Percentiles rank a stretch among this genome's conserved stretches.
Evolutionary conservation across 2,888 invertebrate genomes (phyloP).

Genomic region (Xanthostigma xanthostigma): DNA sequence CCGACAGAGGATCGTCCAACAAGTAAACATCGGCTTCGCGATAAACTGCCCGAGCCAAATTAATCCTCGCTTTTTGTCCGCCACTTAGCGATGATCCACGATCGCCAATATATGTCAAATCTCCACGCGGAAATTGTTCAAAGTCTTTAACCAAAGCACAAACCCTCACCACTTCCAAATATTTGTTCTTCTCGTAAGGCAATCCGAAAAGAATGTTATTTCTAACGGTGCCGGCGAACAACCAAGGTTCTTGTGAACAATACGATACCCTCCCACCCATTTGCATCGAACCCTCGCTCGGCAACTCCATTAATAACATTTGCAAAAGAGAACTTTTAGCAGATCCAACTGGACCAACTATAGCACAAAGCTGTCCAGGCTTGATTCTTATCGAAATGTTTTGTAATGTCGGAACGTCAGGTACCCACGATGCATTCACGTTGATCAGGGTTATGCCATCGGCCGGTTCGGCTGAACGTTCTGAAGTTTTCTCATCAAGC

Average conservation of each 20-base stretch:
- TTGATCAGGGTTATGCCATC: constrained; percentile 16
- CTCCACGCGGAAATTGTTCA: constrained; percentile 38
- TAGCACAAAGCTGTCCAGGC: constrained; percentile 53
- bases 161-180: constrained; percentile 35
- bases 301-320: constrained; percentile 44
- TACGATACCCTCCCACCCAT: constrained; percentile 40
- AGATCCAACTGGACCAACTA: constrained; percentile 79
- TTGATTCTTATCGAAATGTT: constrained; percentile 40
- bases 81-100: constrained; percentile 64
- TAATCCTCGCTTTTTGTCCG: constrained; percentile 67
- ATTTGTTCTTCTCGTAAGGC: constrained; percentile 28
- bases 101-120: constrained; percentile 45
- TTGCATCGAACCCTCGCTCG: constrained; percentile 32
- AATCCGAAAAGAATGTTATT: constrained; percentile 56
- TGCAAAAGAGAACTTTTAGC: constrained; percentile 54
- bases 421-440: constrained; percentile 24
- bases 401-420: constrained; percentile 28
- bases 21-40: constrained; percentile 60
- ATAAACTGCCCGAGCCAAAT: constrained; percentile 63
- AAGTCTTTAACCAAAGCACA: constrained; percentile 51
- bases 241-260: constrained; percentile 53
- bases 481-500: constrained; percentile 31
- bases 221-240: constrained; percentile 39
- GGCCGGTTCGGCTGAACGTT: constrained; percentile 8
- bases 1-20: constrained; percentile 66